Conservation (phyloP, 53 echinoderm and acorn worm species). For the Hippasteria phrygiana region DNA sequence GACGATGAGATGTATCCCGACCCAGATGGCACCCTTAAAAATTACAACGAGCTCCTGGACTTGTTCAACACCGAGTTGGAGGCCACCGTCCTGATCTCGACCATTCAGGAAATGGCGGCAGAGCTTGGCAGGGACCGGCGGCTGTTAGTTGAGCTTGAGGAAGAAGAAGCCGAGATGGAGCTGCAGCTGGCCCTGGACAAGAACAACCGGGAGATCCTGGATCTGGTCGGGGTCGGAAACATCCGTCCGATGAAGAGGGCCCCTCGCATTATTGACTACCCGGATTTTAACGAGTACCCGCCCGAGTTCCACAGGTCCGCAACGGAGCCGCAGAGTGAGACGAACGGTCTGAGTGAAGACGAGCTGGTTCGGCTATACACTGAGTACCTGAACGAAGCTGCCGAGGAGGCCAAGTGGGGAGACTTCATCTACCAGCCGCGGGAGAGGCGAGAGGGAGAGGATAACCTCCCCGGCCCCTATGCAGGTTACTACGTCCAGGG, state of each 20-base stretch:
- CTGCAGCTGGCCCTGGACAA: slow-evolving; percentile 21
- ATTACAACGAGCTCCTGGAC: slow-evolving; percentile 47
- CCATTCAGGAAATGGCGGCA: slow-evolving; percentile 49
- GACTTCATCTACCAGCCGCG: slow-evolving; percentile 34
- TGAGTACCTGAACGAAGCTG: slow-evolving; percentile 18
- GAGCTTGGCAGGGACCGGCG: slow-evolving; percentile 28
- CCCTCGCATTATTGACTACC: slow-evolving; percentile 45
- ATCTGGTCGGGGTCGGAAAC: not conserved
- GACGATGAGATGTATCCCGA: not conserved
- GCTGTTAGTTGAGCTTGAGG: slow-evolving; percentile 36
- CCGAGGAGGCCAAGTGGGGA: slow-evolving; percentile 46
- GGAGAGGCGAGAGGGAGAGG: slow-evolving; percentile 51
- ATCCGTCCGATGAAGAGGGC: slow-evolving; percentile 36
- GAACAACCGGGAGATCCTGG: slow-evolving; percentile 16
- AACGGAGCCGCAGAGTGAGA: not conserved
- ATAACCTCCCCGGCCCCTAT: slow-evolving; percentile 31
- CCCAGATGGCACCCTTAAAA: not conserved
- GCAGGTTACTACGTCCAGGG: slow-evolving; percentile 60
- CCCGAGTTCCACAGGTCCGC: slow-evolving; percentile 38
- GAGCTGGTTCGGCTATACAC: slow-evolving; percentile 34
- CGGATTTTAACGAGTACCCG: slow-evolving; percentile 56
- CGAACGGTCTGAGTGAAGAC: slow-evolving; percentile 25
- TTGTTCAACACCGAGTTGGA: slow-evolving; percentile 34
- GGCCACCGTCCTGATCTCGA: slow-evolving; percentile 25
- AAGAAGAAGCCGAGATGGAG: slow-evolving; percentile 24